Percentiles rank a stretch among this genome's conserved stretches.
Evolutionary conservation across 2,797 vertebrate genomes (phyloP).

Genomic region (Sebastes taczanowskii): DNA sequence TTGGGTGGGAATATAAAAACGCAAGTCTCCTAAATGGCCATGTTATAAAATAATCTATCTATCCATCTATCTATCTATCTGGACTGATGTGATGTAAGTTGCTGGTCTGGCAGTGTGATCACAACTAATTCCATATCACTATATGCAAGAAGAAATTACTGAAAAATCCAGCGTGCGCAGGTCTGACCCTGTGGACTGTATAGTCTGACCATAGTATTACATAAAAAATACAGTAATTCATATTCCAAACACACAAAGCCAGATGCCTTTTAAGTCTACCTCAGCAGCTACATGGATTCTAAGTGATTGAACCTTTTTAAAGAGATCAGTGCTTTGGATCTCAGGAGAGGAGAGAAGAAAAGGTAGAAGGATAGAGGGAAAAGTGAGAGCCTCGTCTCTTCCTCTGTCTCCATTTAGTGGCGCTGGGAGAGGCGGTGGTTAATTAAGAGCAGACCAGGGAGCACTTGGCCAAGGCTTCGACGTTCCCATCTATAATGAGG

Average conservation of each 20-base stretch:
- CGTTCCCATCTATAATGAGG: constrained; percentile 81
- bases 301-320: constrained; percentile 56
- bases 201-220: neutral
- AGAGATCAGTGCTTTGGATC: constrained; percentile 57
- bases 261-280: constrained; percentile 26
- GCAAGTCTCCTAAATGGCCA: neutral
- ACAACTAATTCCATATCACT: neutral
- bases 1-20: neutral
- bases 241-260: constrained; percentile 20
- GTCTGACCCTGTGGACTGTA: neutral
- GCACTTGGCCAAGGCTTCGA: constrained; percentile 77
- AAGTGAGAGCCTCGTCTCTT: constrained; percentile 43
- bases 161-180: neutral
- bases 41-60: neutral
- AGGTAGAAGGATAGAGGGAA: constrained; percentile 41
- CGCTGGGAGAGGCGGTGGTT: constrained; percentile 64
- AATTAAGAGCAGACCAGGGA: constrained; percentile 81
- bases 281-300: constrained; percentile 37
- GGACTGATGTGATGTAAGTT: neutral
- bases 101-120: neutral
- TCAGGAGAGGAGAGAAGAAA: constrained; percentile 48
- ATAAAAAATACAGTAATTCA: constrained; percentile 5
- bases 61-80: neutral
- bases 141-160: neutral
- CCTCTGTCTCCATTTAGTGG: constrained; percentile 58